Percentiles rank a stretch among this genome's conserved stretches.
These are phyloP conservation scores for Urosaurus nigricauda DNA, from an alignment of 2,797 vertebrate genomes.

Conservation along the genomic window DNA sequence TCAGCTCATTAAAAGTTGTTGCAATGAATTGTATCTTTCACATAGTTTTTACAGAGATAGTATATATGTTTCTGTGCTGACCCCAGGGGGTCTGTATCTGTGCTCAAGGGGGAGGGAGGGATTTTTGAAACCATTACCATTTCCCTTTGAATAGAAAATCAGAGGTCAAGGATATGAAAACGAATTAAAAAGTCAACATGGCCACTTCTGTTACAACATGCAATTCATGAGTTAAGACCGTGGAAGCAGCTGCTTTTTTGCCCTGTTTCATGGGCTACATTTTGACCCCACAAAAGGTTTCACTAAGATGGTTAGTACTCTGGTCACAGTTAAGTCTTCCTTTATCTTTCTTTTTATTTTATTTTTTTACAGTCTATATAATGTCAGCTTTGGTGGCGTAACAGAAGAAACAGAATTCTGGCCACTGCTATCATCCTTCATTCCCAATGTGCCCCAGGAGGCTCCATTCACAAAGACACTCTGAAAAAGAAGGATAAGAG, in stretches of 20 bases:
- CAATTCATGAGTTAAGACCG: not conserved
- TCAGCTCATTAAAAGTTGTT: constrained; percentile 33
- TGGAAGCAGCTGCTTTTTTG: not conserved
- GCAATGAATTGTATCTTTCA: not conserved
- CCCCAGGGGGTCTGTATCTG: not conserved
- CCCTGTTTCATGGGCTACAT: not conserved
- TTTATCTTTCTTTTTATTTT: too few relatives aligned
- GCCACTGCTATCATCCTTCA: not conserved
- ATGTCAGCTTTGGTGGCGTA: not conserved
- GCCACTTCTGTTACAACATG: not conserved
- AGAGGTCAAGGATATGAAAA: not conserved
- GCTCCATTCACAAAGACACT: not conserved
- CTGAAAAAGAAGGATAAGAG: not conserved
- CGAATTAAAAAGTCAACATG: not conserved
- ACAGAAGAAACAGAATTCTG: not conserved
- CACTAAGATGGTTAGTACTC: not conserved
- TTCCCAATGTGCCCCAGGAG: not conserved
- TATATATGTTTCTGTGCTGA: not conserved
- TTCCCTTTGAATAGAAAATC: constrained; percentile 20
- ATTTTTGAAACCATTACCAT: not conserved
- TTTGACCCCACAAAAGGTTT: not conserved
- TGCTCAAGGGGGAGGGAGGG: too few relatives aligned
- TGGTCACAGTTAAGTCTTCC: not conserved
- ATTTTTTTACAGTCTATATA: not conserved
- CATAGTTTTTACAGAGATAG: not conserved